These are phyloP conservation scores for Arremon aurantiirostris DNA, from an alignment of 2,797 vertebrate genomes.

Conservation along the genomic window DNA sequence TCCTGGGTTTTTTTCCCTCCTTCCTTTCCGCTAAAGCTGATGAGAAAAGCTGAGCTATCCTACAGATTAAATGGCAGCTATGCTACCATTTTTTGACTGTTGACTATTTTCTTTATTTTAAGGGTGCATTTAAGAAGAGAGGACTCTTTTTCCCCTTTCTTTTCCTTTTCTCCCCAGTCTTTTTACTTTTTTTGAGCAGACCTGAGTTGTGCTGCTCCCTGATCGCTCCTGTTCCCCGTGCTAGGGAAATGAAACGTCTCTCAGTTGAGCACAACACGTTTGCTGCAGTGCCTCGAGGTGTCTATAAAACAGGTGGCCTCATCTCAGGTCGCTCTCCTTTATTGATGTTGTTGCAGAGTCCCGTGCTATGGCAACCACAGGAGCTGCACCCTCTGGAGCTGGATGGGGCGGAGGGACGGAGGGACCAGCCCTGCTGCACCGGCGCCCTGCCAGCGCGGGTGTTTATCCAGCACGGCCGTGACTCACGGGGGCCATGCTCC, in stretches of 20 bases:
- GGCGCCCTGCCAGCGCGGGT: not conserved
- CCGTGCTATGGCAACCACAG: not conserved
- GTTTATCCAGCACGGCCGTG: not conserved
- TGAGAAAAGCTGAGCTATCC: not conserved
- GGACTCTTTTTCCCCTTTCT: not conserved
- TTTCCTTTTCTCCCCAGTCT: not conserved
- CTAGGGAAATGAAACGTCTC: fast-evolving
- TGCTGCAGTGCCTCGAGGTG: not conserved
- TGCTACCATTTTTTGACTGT: not conserved
- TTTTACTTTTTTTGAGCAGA: not conserved
- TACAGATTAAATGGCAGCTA: not conserved
- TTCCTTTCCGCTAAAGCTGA: not conserved
- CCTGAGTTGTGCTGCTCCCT: not conserved
- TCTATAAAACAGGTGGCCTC: not conserved
- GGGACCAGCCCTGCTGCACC: not conserved
- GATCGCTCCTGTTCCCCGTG: fast-evolving
- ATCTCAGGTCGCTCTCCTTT: not conserved
- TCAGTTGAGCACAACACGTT: not conserved
- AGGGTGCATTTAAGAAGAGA: not conserved
- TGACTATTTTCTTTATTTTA: not conserved
- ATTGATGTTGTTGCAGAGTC: not conserved
- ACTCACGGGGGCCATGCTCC: conserved; percentile 48
- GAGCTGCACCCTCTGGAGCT: not conserved
- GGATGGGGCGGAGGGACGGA: not conserved
- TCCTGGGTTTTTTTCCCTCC: not conserved